Conservation (phyloP, 37 sponge, comb jelly and placozoan genomes). For the Chondrosia reniformis region DNA sequence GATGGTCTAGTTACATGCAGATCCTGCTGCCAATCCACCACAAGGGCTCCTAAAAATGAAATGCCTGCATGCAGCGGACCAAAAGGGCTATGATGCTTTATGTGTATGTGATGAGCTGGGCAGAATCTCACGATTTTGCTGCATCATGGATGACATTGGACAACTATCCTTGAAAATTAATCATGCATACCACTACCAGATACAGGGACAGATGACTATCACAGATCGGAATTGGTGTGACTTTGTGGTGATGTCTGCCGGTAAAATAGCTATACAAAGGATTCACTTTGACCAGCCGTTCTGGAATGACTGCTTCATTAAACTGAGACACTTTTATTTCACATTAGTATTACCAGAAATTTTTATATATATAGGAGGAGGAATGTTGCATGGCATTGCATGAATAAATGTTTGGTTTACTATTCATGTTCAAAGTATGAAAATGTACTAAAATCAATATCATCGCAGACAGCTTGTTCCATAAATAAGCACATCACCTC, state of each 20-base stretch:
- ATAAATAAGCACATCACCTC: not conserved
- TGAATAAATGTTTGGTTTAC: not conserved
- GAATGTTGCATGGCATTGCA: not conserved
- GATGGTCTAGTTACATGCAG: not conserved
- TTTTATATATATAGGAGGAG: not conserved
- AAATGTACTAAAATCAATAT: not conserved
- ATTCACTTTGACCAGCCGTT: not conserved
- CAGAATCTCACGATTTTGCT: not conserved
- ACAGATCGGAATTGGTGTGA: not conserved
- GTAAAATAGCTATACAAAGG: not conserved
- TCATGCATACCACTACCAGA: not conserved
- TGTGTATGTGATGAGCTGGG: not conserved
- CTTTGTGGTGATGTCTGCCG: not conserved
- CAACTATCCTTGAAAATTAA: not conserved
- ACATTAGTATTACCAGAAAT: not conserved
- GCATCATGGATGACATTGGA: not conserved
- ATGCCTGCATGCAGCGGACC: not conserved
- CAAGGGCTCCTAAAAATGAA: not conserved
- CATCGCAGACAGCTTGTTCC: not conserved
- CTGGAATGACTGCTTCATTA: constrained; percentile 3
- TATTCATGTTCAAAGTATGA: not conserved
- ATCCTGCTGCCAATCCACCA: not conserved
- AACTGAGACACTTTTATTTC: not conserved
- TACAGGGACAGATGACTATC: not conserved
- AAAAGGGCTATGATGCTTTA: not conserved